Percentiles rank a stretch among this genome's conserved stretches.
These are phyloP conservation scores for Oryzias dopingdopingensis DNA, from an alignment of 2,797 vertebrate genomes.

Conservation along the genomic window DNA sequence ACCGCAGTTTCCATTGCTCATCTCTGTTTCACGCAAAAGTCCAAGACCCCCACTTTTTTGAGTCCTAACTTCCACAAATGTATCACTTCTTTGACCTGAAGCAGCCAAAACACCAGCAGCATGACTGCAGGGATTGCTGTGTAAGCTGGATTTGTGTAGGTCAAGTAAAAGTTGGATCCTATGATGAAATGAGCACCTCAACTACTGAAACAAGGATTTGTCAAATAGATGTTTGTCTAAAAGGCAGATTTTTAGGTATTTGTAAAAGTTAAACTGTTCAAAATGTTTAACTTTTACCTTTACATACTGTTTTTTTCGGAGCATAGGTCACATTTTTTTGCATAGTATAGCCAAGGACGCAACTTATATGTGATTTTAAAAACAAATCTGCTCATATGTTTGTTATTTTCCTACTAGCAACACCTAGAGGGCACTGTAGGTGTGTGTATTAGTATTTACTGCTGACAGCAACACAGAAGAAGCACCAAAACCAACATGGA, in stretches of 20 bases:
- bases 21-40: slow-evolving; percentile 63
- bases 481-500: no score
- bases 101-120: slow-evolving; percentile 64
- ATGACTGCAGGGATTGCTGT: slow-evolving; percentile 43
- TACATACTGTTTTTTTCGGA: neutral
- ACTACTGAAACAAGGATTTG: no score
- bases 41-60: slow-evolving; percentile 63
- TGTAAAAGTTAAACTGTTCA: slow-evolving; percentile 43
- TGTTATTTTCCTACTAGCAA: no score
- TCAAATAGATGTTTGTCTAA: no score
- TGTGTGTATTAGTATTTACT: no score
- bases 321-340: neutral
- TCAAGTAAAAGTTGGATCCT: slow-evolving; percentile 24
- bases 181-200: slow-evolving; percentile 21
- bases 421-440: no score
- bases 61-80: slow-evolving; percentile 72
- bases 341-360: slow-evolving; percentile 1
- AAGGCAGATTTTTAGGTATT: slow-evolving; percentile 25
- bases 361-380: no score
- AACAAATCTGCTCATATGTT: no score
- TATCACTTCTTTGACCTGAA: slow-evolving; percentile 67
- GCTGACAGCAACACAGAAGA: no score
- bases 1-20: slow-evolving; percentile 79
- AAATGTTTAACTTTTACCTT: slow-evolving; percentile 24
- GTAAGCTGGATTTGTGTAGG: slow-evolving; percentile 29